phyloP scores from a whole-genome alignment of 1,140 invertebrate genomes.

The Drosophila nannoptera region DNA sequence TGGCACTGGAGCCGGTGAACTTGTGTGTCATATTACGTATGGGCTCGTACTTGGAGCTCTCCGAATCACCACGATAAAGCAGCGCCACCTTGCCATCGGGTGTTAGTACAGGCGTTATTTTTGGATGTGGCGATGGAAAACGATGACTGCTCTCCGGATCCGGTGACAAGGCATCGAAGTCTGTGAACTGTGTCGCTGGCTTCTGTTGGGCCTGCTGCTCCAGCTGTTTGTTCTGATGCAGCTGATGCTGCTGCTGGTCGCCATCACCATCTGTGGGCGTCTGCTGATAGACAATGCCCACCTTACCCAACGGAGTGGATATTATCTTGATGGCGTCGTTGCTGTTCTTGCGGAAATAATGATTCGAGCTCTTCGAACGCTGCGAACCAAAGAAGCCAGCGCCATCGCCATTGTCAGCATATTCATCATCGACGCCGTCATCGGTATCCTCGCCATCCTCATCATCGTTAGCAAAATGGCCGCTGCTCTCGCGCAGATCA shows the following conservation, averaged over 20 bases:
- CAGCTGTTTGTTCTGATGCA: slow-evolving; percentile 42
- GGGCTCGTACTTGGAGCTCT: slow-evolving; percentile 78
- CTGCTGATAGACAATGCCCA: slow-evolving; percentile 78
- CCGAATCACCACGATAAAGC: slow-evolving; percentile 79
- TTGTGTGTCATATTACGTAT: slow-evolving; percentile 77
- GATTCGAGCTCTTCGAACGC: slow-evolving; percentile 52
- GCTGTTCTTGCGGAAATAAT: slow-evolving; percentile 76
- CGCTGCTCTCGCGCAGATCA: slow-evolving; percentile 78
- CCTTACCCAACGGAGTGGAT: slow-evolving; percentile 76
- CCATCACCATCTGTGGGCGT: slow-evolving; percentile 56
- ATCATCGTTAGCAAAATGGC: slow-evolving; percentile 79
- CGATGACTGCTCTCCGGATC: slow-evolving; percentile 79
- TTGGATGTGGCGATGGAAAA: slow-evolving; percentile 78
- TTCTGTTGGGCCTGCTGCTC: slow-evolving; percentile 56
- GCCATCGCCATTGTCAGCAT: slow-evolving; percentile 59
- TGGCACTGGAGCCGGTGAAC: slow-evolving; percentile 44
- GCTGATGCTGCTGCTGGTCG: slow-evolving; percentile 20
- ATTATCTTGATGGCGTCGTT: slow-evolving; percentile 79
- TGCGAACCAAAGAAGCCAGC: slow-evolving; percentile 70
- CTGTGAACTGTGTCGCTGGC: slow-evolving; percentile 62
- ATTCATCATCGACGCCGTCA: slow-evolving; percentile 74
- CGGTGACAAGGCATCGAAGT: slow-evolving; percentile 77
- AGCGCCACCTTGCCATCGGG: slow-evolving; percentile 79
- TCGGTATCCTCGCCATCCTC: slow-evolving; percentile 75
- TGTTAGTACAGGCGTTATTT: slow-evolving; percentile 79